A percentile compares a stretch with the other conserved stretches of the same genome.
phyloP scores from a whole-genome alignment of 2,113 vertebrate species.

The Aptenodytes patagonicus region DNA sequence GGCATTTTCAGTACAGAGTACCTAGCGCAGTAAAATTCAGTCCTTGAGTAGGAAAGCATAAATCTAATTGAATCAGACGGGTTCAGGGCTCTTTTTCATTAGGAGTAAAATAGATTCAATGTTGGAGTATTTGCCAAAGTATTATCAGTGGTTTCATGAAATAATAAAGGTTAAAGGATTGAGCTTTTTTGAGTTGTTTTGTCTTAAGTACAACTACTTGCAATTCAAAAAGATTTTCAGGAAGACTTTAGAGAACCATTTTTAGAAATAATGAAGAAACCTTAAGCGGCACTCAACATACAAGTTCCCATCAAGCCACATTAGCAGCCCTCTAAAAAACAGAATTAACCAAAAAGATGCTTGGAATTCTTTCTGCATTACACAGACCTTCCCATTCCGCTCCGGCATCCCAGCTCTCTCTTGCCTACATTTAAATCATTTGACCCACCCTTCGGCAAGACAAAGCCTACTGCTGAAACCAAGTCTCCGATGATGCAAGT shows the following conservation, averaged over 20 bases:
- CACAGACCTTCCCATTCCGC: not conserved
- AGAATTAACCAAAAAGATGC: conserved; percentile 57
- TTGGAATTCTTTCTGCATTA: conserved; percentile 58
- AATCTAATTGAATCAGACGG: not conserved
- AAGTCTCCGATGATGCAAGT: not conserved
- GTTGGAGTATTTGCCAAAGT: not conserved
- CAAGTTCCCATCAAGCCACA: conserved; percentile 22
- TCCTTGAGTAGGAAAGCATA: not conserved
- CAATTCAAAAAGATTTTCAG: not conserved
- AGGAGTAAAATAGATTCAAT: not conserved
- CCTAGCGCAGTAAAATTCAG: not conserved
- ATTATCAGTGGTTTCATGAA: not conserved
- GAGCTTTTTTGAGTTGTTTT: not conserved
- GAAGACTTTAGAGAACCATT: not conserved
- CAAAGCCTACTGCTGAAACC: not conserved
- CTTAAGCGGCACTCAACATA: not conserved
- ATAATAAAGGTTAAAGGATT: not conserved
- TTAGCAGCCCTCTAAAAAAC: conserved; percentile 21
- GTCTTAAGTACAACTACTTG: not conserved
- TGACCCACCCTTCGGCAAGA: not conserved
- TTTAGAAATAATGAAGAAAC: not conserved
- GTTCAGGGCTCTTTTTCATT: not conserved
- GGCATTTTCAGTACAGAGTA: not conserved
- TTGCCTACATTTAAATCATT: not conserved
- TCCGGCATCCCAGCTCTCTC: not conserved